Base-by-base conservation (phyloP, 2,888 invertebrate genomes). In the Ochropacha duplaris region DNA sequence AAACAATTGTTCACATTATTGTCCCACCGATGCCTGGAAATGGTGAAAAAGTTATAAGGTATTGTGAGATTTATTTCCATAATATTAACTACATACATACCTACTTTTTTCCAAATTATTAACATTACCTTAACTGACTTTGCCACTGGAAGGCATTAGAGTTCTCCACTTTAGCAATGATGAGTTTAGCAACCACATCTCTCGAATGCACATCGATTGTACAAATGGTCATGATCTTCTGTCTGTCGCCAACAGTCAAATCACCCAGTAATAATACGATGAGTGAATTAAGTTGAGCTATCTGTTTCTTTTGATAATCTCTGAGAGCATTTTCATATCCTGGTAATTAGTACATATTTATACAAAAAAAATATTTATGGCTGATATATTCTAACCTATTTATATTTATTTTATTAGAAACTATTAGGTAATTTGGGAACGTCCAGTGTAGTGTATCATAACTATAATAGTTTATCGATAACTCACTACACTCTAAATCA, bases 211-310 rank as follows among this genome's bases (percentile, higher is more conserved):
- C 99, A 81, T 98, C 98, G 61, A 98, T 98, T 3, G 99, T 99
- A 86, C 99, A 99, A 74, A 99, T 97, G 0, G 99, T 98, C 97
- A 98, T 98, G 72, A 99, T 98, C 87, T 99, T 99, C 86, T 98
- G 98, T 14, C 99, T 94, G 73, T 98, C 97, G 1, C 96, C 96
- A 0, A 94, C 93, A 0, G 95, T 94, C 63, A 99, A 89, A 70
- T 98, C 97, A 0, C 97, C 97, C 65, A 98, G 88, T 56, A 99
- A 87, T 55, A 98, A 91, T 8, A 94, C 92, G 67, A 99, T 99
- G n/a, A 99, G 91, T 0, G 96, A 94, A 78, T 95, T 97, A 62
- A 99, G 86, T 79, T 98, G 98, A 34, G 92, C 86, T 4, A 98
- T 96, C 93, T 98, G 98, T 78, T 97, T 97, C 75, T 96, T 96